Percentiles rank a stretch among this genome's conserved stretches.
Conservation (phyloP, 2,113 vertebrate genomes). For the Hippopotamus amphibius region DNA sequence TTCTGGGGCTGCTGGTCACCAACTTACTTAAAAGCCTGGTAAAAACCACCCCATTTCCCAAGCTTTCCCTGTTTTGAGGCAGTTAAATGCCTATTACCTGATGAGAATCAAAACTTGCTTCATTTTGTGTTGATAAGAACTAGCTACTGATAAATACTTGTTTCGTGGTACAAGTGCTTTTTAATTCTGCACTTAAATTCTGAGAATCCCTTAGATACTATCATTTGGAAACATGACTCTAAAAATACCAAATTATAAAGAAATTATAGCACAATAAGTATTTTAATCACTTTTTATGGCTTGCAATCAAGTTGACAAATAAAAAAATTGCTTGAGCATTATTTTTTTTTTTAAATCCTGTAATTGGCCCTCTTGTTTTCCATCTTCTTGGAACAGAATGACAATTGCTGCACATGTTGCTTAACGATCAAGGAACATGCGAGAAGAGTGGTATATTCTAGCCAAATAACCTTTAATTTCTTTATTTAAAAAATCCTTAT, state of each 20-base stretch:
- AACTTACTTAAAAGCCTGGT: not conserved
- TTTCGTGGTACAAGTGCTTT: constrained; percentile 54
- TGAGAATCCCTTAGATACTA: constrained; percentile 57
- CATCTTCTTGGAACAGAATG: constrained; percentile 26
- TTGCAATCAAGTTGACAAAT: constrained; percentile 75
- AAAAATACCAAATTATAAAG: constrained; percentile 74
- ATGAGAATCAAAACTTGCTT: constrained; percentile 13
- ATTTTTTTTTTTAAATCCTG: constrained; percentile 54
- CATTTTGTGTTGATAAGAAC: constrained; percentile 15
- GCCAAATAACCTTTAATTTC: not conserved
- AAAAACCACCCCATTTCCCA: not conserved
- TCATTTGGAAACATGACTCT: constrained; percentile 72
- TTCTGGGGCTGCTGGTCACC: not conserved
- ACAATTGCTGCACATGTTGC: not conserved
- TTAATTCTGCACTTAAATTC: constrained; percentile 75
- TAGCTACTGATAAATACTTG: constrained; percentile 35
- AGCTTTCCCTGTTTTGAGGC: not conserved
- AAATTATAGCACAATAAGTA: constrained; percentile 69
- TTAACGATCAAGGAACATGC: not conserved
- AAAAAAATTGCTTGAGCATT: constrained; percentile 65
- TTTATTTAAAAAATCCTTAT: constrained; percentile 32
- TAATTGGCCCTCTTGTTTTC: constrained; percentile 71
- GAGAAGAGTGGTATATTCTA: not conserved
- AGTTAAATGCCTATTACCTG: not conserved
- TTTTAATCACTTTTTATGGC: constrained; percentile 72